phyloP scores from a whole-genome alignment of 2,113 vertebrate genomes.

The Nibea albiflora region DNA sequence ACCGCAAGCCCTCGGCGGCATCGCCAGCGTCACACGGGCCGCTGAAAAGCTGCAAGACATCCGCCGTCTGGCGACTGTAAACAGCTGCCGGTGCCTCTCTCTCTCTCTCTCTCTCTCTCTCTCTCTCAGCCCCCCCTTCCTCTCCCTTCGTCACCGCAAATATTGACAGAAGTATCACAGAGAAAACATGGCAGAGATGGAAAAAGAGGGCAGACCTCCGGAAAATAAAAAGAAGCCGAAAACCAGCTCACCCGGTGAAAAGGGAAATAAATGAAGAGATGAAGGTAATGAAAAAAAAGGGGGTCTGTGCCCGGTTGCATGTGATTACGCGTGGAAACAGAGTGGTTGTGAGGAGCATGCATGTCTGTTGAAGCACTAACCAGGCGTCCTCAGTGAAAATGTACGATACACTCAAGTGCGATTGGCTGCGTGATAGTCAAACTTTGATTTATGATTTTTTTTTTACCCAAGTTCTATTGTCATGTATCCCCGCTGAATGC shows the following conservation, averaged over 20 bases:
- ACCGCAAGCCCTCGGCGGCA: constrained; percentile 85
- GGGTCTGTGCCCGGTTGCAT: constrained; percentile 71
- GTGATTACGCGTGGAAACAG: constrained; percentile 76
- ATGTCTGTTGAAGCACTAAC: constrained; percentile 80
- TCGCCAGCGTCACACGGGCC: constrained; percentile 80
- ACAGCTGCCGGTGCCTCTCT: constrained; percentile 77
- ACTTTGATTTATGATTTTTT: constrained; percentile 75
- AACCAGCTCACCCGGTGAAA: constrained; percentile 97
- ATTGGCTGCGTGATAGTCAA: constrained; percentile 77
- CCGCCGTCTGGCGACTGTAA: constrained; percentile 85
- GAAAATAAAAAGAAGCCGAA: constrained; percentile 99
- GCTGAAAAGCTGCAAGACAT: constrained; percentile 80
- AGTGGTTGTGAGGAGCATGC: constrained; percentile 76
- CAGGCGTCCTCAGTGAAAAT: constrained; percentile 82
- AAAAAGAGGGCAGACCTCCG: constrained; percentile 99
- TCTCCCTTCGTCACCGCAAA: constrained; percentile 75
- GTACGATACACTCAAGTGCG: constrained; percentile 79
- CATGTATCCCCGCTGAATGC: constrained; percentile 9
- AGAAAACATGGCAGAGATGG: constrained; percentile 98
- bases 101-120: constrained; percentile 66
- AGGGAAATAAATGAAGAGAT: constrained; percentile 99
- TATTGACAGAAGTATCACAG: constrained; percentile 85
- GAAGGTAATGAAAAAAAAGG: constrained; percentile 86
- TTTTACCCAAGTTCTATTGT: constrained; percentile 62
- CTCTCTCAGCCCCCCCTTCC: constrained; percentile 36